Conservation (phyloP, 2,797 vertebrate species). For the Clamator glandarius region DNA sequence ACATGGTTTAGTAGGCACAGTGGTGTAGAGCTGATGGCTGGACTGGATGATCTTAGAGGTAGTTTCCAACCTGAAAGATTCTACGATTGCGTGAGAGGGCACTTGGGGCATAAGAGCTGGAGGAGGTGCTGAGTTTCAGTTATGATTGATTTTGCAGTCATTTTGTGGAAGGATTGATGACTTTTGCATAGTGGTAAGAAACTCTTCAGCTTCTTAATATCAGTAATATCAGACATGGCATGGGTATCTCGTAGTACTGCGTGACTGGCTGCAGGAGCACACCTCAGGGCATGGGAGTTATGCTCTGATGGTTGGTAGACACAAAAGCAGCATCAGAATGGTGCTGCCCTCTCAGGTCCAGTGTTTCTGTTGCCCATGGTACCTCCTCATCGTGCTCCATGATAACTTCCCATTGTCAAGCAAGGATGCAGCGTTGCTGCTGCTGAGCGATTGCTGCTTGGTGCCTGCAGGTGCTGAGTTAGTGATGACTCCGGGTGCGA, state of each 20-base stretch:
- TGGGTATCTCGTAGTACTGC: accelerated
- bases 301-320: accelerated
- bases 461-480: not conserved
- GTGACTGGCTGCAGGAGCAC: not conserved
- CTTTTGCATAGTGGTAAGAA: not conserved
- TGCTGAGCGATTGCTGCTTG: not conserved
- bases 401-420: not conserved
- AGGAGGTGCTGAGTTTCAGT: not conserved
- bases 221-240: accelerated
- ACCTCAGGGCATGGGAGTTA: accelerated
- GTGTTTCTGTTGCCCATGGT: not conserved
- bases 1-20: too few relatives aligned
- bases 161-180: not conserved
- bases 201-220: not conserved
- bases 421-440: not conserved
- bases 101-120: not conserved
- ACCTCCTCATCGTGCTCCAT: not conserved
- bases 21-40: too few relatives aligned
- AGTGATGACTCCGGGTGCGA: not conserved
- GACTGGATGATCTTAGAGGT: too few relatives aligned
- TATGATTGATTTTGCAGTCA: not conserved
- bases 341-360: accelerated
- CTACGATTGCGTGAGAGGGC: not conserved
- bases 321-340: not conserved
- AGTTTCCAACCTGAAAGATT: too few relatives aligned